phyloP scores from a whole-genome alignment of 1,140 invertebrate genomes.

The Scaptomyza hsui region DNA sequence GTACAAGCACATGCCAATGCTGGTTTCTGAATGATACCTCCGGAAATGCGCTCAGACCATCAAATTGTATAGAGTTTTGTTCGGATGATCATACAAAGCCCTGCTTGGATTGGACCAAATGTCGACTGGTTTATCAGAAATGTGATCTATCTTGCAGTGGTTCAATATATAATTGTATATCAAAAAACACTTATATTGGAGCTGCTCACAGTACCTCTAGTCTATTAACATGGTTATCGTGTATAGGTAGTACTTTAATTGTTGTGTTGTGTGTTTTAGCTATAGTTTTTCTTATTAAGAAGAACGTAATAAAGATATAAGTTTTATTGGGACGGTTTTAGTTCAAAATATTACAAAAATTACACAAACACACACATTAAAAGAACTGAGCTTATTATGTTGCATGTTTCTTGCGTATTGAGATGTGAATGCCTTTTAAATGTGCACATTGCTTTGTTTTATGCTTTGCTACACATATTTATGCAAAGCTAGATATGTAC shows the following conservation, averaged over 20 bases:
- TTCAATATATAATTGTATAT: not conserved
- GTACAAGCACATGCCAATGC: slow-evolving; percentile 8
- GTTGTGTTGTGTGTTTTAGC: not conserved
- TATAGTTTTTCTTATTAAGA: not conserved
- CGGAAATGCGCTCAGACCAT: not conserved
- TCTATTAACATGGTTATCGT: not conserved
- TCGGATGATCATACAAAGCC: slow-evolving; percentile 10
- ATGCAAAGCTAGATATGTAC: slow-evolving; percentile 3
- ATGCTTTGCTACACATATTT: slow-evolving; percentile 18
- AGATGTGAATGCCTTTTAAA: slow-evolving; percentile 49
- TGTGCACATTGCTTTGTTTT: slow-evolving; percentile 31
- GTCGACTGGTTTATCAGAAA: not conserved
- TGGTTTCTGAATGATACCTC: slow-evolving; percentile 12
- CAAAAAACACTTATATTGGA: not conserved
- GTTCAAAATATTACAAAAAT: no score
- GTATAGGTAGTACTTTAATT: not conserved
- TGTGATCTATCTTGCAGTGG: slow-evolving; percentile 5
- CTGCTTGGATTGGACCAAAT: slow-evolving; percentile 17
- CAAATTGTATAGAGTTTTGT: slow-evolving; percentile 19
- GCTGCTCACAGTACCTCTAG: no score
- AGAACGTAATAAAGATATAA: no score
- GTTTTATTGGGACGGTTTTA: no score
- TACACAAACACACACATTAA: no score
- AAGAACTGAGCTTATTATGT: slow-evolving; percentile 25
- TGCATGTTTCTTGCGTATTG: slow-evolving; percentile 42